A percentile compares a stretch with the other conserved stretches of the same genome.
Evolutionary conservation across 2,113 vertebrate genomes (phyloP).

Genomic region (Oxyura jamaicensis): DNA sequence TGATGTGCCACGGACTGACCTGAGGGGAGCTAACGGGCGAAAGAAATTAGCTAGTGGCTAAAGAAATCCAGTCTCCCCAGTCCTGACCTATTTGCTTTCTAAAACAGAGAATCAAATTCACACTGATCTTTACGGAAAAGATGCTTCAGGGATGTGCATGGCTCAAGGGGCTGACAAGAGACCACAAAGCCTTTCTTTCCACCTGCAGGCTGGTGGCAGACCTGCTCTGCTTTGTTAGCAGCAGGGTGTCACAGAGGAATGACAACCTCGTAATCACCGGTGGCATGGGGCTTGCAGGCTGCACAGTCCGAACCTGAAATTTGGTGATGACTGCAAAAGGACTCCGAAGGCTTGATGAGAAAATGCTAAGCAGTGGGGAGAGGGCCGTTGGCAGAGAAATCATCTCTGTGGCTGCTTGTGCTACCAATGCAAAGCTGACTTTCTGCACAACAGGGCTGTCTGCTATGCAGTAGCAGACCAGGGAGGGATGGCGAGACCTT

Average conservation of each 20-base stretch:
- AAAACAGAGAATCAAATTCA: background rate
- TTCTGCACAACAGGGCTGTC: background rate
- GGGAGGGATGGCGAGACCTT: background rate
- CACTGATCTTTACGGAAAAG: background rate
- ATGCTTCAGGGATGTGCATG: background rate
- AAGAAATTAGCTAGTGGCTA: background rate
- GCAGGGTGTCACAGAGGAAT: background rate
- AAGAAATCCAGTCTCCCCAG: background rate
- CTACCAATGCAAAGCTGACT: background rate
- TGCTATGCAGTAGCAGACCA: background rate
- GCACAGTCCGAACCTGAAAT: background rate
- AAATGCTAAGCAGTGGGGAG: background rate
- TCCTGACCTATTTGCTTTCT: background rate
- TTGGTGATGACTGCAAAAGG: background rate
- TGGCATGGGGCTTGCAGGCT: background rate
- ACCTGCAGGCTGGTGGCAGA: background rate
- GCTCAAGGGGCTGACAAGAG: background rate
- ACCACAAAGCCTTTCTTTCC: background rate
- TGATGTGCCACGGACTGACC: background rate
- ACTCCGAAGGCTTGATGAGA: background rate
- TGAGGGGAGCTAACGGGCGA: background rate
- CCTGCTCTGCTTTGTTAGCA: background rate
- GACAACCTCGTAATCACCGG: accelerated
- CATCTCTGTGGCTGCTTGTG: background rate
- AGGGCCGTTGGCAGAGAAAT: background rate